Evolutionary conservation across 2,888 invertebrate genomes (phyloP), one percentile per base, ranked within the genome.

Genomic region (Callyntrura sp.): DNA sequence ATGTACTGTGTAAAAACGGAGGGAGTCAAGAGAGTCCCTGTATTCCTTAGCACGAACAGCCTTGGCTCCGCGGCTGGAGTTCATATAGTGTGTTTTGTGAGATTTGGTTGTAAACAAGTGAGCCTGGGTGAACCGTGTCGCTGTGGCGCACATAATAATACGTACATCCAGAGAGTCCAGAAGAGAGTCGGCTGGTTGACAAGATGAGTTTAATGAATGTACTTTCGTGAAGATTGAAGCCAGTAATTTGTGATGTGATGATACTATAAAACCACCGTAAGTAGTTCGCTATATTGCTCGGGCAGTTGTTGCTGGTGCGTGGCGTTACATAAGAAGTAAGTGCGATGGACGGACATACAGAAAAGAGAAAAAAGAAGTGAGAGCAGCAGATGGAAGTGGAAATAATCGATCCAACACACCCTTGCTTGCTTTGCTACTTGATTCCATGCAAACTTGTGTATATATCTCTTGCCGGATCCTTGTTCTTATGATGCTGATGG

Each of bases 321-420:
- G 20, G 51, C 51, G 5, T n/a, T 8, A 76, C 12, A 65, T 65
- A 78, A 57, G 78, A 78, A 55, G 78, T 25, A 35, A 78, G 9
- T 4, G 43, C 43, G 70, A 12, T 25, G 70, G 51, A 70, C 0
- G 23, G 79, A 60, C 20, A 43, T 14, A 23, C 62, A 35, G 20
- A 45, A 35, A 9, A 20, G 45, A 51, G 76, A 43, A 25, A 45
- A 20, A 2, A 23, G 62, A 62, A 57, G 48, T n/a, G 25, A 62
- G 82, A 82, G 88, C 76, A 82, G 88, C 76, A 88, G 76, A 83
- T 88, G 88, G 88, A 87, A 82, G 70, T 70, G 70, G 82, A 83
- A 88, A 83, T 88, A 88, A 88, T 88, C 88, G 88, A 88, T 88
- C 88, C 88, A 83, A 88, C 88, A 88, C 88, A 88, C 88, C 88